Evolutionary conservation across 2,113 vertebrate species (phyloP).

Genomic region (Romanogobio albipinnatus): DNA sequence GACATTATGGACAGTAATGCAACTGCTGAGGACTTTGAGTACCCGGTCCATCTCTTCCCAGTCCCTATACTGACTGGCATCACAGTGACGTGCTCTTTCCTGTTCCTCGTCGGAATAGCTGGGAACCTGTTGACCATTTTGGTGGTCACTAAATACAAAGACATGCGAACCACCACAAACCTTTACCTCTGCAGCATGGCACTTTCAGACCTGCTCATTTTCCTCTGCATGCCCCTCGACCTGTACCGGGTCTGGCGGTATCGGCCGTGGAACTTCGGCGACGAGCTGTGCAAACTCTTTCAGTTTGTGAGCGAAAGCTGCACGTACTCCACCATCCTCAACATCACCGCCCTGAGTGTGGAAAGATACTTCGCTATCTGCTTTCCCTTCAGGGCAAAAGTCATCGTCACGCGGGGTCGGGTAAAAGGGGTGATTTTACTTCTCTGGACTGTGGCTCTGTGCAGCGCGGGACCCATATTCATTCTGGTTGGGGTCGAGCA

Average conservation of each 20-base stretch:
- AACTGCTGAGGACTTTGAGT: slow-evolving; percentile 58
- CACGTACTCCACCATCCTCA: slow-evolving; percentile 96
- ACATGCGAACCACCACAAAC: slow-evolving; percentile 96
- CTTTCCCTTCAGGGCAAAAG: slow-evolving; percentile 92
- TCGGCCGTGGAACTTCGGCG: slow-evolving; percentile 91
- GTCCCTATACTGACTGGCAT: slow-evolving; percentile 85
- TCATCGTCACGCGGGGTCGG: slow-evolving; percentile 88
- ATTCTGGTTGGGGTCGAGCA: slow-evolving; percentile 93
- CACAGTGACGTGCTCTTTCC: slow-evolving; percentile 84
- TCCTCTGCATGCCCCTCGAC: slow-evolving; percentile 95
- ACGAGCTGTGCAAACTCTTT: slow-evolving; percentile 93
- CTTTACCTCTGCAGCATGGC: slow-evolving; percentile 98
- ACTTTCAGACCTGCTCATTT: slow-evolving; percentile 93
- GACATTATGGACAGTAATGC: slow-evolving; percentile 57
- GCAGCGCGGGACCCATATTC: slow-evolving; percentile 92
- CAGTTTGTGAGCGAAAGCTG: slow-evolving; percentile 95
- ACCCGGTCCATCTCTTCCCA: slow-evolving; percentile 82
- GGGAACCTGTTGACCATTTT: slow-evolving; percentile 94
- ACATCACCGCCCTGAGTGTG: slow-evolving; percentile 95
- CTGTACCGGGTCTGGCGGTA: slow-evolving; percentile 95
- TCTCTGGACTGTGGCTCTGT: slow-evolving; percentile 88
- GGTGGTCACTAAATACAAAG: slow-evolving; percentile 88
- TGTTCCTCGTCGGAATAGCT: slow-evolving; percentile 85
- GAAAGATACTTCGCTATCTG: slow-evolving; percentile 96
- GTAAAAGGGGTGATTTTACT: slow-evolving; percentile 87